Evolutionary conservation across 64 coral and sea anemone genomes (phyloP).

Genomic region (Stylophora pistillata): DNA sequence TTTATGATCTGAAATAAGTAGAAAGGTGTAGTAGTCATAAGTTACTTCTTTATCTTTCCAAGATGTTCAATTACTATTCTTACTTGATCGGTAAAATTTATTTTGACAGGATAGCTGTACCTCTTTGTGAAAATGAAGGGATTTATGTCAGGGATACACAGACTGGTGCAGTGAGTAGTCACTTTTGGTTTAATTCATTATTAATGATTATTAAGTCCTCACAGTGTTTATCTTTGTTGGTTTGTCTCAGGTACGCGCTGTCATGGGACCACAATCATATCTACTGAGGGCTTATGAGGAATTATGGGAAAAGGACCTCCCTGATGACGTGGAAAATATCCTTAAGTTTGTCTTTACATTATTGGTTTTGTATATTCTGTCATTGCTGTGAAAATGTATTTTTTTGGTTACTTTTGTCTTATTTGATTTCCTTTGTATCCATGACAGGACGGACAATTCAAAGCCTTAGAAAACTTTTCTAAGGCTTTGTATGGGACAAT

Average conservation of each 20-base stretch:
- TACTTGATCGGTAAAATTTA: background rate
- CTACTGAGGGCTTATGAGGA: slow-evolving; percentile 89
- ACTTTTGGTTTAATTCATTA: background rate
- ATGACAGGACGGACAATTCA: background rate
- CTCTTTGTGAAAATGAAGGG: slow-evolving; percentile 90
- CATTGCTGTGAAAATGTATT: no score
- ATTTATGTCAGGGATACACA: slow-evolving; percentile 86
- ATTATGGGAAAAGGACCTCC: slow-evolving; percentile 82
- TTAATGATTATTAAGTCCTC: background rate
- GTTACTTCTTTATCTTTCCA: no score
- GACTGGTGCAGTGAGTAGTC: slow-evolving; percentile 71
- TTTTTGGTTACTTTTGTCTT: no score
- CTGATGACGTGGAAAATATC: slow-evolving; percentile 82
- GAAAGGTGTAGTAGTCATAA: no score
- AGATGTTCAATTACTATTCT: no score
- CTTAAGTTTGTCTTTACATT: slow-evolving; percentile 49
- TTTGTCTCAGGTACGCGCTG: slow-evolving; percentile 70
- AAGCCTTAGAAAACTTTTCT: no score
- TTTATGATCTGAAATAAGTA: no score
- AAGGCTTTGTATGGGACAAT: no score
- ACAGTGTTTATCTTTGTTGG: background rate
- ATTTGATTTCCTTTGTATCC: background rate
- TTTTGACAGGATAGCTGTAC: slow-evolving; percentile 78
- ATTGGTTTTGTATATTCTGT: no score
- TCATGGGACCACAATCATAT: slow-evolving; percentile 95